A percentile compares a stretch with the other conserved stretches of the same genome.
These are phyloP conservation scores for Crocallis elinguaria DNA, from an alignment of 2,888 invertebrate genomes.

Conservation along the genomic window DNA sequence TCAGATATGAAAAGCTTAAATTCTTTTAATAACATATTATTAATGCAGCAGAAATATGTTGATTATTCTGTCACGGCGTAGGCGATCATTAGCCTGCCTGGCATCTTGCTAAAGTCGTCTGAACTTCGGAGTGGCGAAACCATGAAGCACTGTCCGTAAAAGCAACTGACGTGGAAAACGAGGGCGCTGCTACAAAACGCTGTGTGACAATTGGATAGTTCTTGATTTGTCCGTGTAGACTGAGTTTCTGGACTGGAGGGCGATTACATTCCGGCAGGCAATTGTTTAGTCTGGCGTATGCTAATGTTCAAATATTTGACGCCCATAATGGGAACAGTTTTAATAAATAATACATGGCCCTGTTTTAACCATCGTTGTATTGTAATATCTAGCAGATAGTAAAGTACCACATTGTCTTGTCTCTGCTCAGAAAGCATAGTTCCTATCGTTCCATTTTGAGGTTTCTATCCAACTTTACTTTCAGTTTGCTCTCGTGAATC, in stretches of 20 bases:
- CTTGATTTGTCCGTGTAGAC: conserved; percentile 15
- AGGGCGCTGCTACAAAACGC: neutral
- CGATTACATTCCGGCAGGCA: conserved; percentile 28
- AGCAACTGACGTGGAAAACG: neutral
- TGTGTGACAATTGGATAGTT: neutral
- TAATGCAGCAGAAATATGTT: conserved; percentile 3
- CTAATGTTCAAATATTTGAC: conserved; percentile 41
- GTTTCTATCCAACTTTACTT: too few species aligned
- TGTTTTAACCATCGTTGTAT: neutral
- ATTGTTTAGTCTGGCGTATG: conserved; percentile 41
- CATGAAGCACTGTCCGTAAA: conserved; percentile 6
- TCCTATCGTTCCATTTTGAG: too few species aligned
- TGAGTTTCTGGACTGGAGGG: conserved; percentile 26
- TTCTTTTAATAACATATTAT: too few species aligned
- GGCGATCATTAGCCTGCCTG: conserved; percentile 36
- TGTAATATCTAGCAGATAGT: conserved; percentile 1
- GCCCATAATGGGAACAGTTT: conserved; percentile 30
- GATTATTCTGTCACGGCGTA: conserved; percentile 17
- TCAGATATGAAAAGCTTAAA: too few species aligned
- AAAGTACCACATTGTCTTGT: too few species aligned
- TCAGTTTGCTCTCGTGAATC: too few species aligned
- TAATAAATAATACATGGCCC: conserved; percentile 20
- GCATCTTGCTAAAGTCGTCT: conserved; percentile 36
- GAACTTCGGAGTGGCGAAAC: conserved; percentile 13
- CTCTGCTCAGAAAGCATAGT: too few species aligned